Percentiles rank a stretch among this genome's conserved stretches.
Evolutionary conservation across 2,888 invertebrate genomes (phyloP).

Genomic region (Vannuccia rotundouncinata): DNA sequence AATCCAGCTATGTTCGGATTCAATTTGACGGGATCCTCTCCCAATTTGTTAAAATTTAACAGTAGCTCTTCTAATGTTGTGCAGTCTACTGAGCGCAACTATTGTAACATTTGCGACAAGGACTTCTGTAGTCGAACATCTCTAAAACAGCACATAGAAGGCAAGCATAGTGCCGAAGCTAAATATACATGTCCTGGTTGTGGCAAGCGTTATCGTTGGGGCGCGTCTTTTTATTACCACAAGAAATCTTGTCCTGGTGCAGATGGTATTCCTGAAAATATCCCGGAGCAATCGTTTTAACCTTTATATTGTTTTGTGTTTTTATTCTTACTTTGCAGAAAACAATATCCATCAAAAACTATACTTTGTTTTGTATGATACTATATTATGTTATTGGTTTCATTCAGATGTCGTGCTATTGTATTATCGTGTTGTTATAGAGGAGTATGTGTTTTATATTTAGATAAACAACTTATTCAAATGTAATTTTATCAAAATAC

Average conservation of each 20-base stretch:
- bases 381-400: too few species aligned
- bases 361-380: too few species aligned
- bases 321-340: too few species aligned
- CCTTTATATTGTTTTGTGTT: too few species aligned
- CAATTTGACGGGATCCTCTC: neutral
- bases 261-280: neutral
- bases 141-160: constrained; percentile 39
- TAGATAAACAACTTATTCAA: too few species aligned
- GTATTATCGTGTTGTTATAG: too few species aligned
- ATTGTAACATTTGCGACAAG: constrained; percentile 31
- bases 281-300: neutral
- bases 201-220: constrained; percentile 39
- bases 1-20: neutral
- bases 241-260: constrained; percentile 31
- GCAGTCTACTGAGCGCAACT: constrained; percentile 22
- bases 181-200: constrained; percentile 37
- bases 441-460: too few species aligned
- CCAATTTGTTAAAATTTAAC: neutral
- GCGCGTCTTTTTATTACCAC: constrained; percentile 39
- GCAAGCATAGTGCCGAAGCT: constrained; percentile 37
- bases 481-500: too few species aligned
- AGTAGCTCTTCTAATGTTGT: neutral
- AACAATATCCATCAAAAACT: too few species aligned
- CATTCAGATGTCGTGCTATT: too few species aligned
- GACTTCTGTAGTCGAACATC: constrained; percentile 32